Base-by-base conservation (phyloP, 1,140 invertebrate genomes). In the Camponotus vicinus region DNA sequence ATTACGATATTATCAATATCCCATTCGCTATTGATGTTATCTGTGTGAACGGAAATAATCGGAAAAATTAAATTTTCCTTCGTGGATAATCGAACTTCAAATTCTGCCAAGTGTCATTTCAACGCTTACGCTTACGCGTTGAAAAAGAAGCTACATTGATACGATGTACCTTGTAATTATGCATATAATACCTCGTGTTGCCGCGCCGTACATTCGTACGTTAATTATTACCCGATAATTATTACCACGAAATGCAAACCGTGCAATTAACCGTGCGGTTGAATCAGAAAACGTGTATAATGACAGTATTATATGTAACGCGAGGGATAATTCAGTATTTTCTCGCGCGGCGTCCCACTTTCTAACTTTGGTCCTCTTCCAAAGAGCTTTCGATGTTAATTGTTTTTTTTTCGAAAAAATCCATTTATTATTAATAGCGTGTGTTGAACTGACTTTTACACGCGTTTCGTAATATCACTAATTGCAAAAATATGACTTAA, bases 221-320 rank as follows among this genome's bases (percentile, higher is more conserved):
- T 45, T 45, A 45, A 45, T 45, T 45, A 45, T 45, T 45, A 45
- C 21, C 18, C n/a, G 32, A 66, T 67, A 86, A 88, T 73, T 70
- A 80, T 27, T 42, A 45, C 9, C 34, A 34, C 18, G 66, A 78
- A 86, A 86, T 66, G 27, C 61, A 32, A 55, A 83, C 55, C 40
- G 27, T 75, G 40, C 55, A 83, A 83, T 83, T 83, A 83, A 18
- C 77, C 37, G 49, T 18, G 69, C 42, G 52, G 18, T 75, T 59
- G 67, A 82, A 61, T 82, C 61, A 73, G n/a, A 55, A 75, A 75
- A 75, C 52, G 45, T 18, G 49, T 61, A 27, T 27, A 61, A 80
- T 40, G 45, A 32, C 15, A 9, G 13, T 61, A 15, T 45, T 34
- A 27, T 27, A 69, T 27, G 27, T 34, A 37, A 61, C n/a, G 32